A percentile compares a stretch with the other conserved stretches of the same genome.
These are phyloP conservation scores for Labeo catla DNA, from an alignment of 2,113 vertebrate genomes.

Conservation along the genomic window DNA sequence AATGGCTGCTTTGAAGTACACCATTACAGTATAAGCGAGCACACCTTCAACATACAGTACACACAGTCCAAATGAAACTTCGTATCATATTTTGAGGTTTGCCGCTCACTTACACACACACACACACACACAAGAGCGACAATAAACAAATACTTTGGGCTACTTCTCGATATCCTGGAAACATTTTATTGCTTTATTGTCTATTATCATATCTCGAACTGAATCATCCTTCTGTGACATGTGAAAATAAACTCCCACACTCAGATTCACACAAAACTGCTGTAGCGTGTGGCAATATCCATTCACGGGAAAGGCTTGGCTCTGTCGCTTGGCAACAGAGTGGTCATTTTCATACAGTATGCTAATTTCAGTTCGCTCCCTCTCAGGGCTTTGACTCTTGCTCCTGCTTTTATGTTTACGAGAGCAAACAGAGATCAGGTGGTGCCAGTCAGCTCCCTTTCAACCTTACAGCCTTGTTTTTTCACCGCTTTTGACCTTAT, in stretches of 20 bases:
- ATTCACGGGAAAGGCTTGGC: conserved; percentile 53
- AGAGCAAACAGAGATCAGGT: conserved; percentile 65
- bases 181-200: background rate
- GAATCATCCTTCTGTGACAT: background rate
- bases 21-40: conserved; percentile 48
- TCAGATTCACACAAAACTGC: conserved; percentile 19
- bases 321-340: conserved; percentile 58
- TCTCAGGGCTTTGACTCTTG: conserved; percentile 56
- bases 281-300: conserved; percentile 45
- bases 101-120: conserved; percentile 2
- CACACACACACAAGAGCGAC: conserved; percentile 40
- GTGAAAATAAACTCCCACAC: background rate
- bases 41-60: conserved; percentile 33
- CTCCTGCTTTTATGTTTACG: conserved; percentile 56
- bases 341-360: conserved; percentile 63
- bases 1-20: conserved; percentile 20
- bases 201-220: background rate
- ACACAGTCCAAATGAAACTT: background rate
- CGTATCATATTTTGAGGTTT: background rate
- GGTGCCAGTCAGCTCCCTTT: conserved; percentile 16
- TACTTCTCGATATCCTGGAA: background rate
- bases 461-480: conserved; percentile 50
- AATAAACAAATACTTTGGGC: conserved; percentile 1
- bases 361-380: conserved; percentile 53
- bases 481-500: conserved; percentile 25